A percentile compares a stretch with the other conserved stretches of the same genome.
phyloP scores from a whole-genome alignment of 1,140 invertebrate species.

The Medauroidea extradentata region DNA sequence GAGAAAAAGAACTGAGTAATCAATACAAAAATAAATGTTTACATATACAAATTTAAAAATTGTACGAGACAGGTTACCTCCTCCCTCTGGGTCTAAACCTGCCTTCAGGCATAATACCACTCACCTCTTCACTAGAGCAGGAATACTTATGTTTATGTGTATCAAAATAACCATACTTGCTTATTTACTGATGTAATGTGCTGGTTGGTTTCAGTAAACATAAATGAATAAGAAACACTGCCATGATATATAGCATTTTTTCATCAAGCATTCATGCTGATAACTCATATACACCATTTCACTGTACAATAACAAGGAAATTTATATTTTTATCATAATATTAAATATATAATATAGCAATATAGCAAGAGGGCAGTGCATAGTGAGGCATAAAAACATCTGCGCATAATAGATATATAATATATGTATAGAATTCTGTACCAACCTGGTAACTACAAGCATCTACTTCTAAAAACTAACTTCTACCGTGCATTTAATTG shows the following conservation, averaged over 20 bases:
- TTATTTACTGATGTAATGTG: no score
- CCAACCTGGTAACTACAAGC: slow-evolving; percentile 13
- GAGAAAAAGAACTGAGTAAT: no score
- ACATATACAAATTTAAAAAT: no score
- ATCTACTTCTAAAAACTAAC: slow-evolving; percentile 12
- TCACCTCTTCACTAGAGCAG: not conserved
- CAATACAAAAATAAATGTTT: no score
- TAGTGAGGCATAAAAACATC: slow-evolving; percentile 12
- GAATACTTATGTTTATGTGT: not conserved
- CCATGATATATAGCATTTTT: slow-evolving; percentile 13
- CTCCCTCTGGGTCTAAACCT: no score
- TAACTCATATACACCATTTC: slow-evolving; percentile 13
- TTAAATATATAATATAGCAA: not conserved
- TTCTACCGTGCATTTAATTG: slow-evolving; percentile 8
- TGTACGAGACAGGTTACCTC: no score
- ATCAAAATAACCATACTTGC: no score
- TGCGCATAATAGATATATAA: slow-evolving; percentile 2
- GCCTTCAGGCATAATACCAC: not conserved
- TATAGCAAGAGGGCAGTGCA: slow-evolving; percentile 11
- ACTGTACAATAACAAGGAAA: slow-evolving; percentile 22
- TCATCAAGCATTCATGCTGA: slow-evolving; percentile 1
- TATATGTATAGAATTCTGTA: slow-evolving; percentile 12
- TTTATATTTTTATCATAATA: slow-evolving; percentile 5
- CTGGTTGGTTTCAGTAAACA: no score
- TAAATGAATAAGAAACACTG: slow-evolving; percentile 10